These are phyloP conservation scores for Cryptus viduatorius DNA, from an alignment of 2,888 invertebrate species.

Conservation along the genomic window DNA sequence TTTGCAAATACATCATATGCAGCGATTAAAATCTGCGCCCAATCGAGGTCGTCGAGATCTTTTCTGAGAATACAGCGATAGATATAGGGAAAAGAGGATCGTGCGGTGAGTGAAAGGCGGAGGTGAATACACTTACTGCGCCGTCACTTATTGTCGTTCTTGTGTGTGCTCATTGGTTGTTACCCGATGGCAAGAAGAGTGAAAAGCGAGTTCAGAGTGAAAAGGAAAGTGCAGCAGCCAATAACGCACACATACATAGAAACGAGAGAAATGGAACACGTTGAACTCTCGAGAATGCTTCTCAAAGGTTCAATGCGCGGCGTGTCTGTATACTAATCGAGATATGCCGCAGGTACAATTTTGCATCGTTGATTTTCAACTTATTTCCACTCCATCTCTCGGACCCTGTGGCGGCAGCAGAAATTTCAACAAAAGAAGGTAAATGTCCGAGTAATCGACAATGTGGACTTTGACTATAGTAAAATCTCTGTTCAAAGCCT, in stretches of 20 bases:
- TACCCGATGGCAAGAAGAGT: conserved; percentile 56
- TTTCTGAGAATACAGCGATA: conserved; percentile 14
- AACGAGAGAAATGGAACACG: conserved; percentile 55
- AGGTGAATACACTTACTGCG: conserved; percentile 58
- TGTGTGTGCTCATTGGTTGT: conserved; percentile 26
- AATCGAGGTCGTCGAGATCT: conserved; percentile 43
- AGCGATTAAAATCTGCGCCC: conserved; percentile 32
- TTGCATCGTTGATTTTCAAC: not conserved
- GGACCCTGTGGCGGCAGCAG: not conserved
- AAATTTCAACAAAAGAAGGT: not conserved
- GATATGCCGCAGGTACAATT: conserved; percentile 15
- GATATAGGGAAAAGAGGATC: conserved; percentile 42
- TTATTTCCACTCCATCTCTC: not conserved
- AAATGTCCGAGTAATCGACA: too few species aligned
- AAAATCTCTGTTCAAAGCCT: too few species aligned
- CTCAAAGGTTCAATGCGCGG: conserved; percentile 55
- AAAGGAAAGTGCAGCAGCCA: conserved; percentile 61
- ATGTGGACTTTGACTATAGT: too few species aligned
- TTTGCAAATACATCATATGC: not conserved
- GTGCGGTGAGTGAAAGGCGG: conserved; percentile 65
- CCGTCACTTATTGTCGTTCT: conserved; percentile 3
- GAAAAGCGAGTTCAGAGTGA: conserved; percentile 62
- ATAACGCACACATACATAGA: not conserved
- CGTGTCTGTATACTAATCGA: conserved; percentile 30
- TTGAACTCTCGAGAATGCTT: conserved; percentile 62